Evolutionary conservation across 2,113 vertebrate species (phyloP), one percentile per base, ranked within the genome.

Genomic region (Xenotilapia caudafasciata): DNA sequence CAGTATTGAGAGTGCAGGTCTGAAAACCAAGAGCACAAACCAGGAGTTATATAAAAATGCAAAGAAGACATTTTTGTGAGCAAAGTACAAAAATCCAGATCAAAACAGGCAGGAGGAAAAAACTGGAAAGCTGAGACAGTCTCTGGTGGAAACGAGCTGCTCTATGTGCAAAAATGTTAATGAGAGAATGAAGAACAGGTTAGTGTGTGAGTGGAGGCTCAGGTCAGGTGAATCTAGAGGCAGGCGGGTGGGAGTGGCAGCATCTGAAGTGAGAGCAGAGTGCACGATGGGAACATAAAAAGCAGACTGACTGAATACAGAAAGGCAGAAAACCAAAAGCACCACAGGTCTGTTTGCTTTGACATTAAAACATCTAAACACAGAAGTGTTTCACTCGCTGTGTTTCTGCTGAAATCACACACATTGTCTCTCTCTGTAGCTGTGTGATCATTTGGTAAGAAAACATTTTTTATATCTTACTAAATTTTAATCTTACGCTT

Each of bases 11-110:
- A 73, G 35, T 9, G 21, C 7, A 23, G 1, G 68, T 45, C 68
- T 73, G 13, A 26, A 4, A 6, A 14, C 38, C 38, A 3, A 42
- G 1, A 70, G 3, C 12, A 0, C 2, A 38, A 2, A 35, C 4
- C 60, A 21, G 33, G 10, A 65, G 33, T 35, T 60, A 33, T 19
- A 60, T 60, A 60, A n/a, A 35, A 38, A 68, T 38, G 19, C 21
- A 9, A 70, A 70, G 12, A 42, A 14, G 0, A 13, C 7, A 4
- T 38, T 65, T 65, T 7, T 65, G 10, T 38, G 19, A n/a, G 31
- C 6, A 65, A 38, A 38, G 33, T 31, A 65, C 33, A 65, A 7
- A 62, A 62, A 35, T 62, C 60, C 10, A 21, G 6, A 21, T 35
- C 19, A 19, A 68, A 68, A 68, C 60, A 68, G 17, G 1, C 10